Conservation (phyloP, 2,113 vertebrate species). For the Lathamus discolor region DNA sequence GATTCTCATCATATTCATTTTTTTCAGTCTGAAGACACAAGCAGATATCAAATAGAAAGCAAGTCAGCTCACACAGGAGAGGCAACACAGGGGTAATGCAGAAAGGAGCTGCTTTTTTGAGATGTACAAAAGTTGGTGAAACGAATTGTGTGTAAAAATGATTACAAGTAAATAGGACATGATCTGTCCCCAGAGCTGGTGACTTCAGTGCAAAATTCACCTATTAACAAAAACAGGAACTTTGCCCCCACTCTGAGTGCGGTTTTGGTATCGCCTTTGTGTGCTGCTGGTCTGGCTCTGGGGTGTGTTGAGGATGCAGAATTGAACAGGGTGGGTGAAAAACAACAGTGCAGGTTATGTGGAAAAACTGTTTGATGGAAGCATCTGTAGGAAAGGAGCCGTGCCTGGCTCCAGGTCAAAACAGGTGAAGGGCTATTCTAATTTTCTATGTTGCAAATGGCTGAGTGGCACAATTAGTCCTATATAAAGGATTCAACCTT, state of each 20-base stretch:
- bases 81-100: neutral
- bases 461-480: neutral
- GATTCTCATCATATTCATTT: slow-evolving; percentile 79
- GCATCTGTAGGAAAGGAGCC: neutral
- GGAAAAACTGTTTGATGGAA: slow-evolving; percentile 31
- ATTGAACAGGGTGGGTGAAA: slow-evolving; percentile 1
- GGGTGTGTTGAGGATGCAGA: neutral
- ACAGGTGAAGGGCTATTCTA: neutral
- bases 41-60: neutral
- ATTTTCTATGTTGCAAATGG: neutral
- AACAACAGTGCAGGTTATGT: neutral
- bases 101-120: neutral
- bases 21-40: slow-evolving; percentile 75
- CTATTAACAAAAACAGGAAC: slow-evolving; percentile 25
- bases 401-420: neutral
- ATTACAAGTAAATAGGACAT: neutral
- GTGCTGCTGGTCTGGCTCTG: neutral
- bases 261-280: neutral
- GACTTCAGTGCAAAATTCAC: neutral
- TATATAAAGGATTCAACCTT: neutral
- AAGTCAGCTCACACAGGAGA: neutral
- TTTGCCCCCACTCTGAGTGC: neutral
- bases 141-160: neutral
- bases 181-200: neutral
- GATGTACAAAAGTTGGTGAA: neutral